Conservation (phyloP, 2,888 invertebrate species). For the Eristalis pertinax region DNA sequence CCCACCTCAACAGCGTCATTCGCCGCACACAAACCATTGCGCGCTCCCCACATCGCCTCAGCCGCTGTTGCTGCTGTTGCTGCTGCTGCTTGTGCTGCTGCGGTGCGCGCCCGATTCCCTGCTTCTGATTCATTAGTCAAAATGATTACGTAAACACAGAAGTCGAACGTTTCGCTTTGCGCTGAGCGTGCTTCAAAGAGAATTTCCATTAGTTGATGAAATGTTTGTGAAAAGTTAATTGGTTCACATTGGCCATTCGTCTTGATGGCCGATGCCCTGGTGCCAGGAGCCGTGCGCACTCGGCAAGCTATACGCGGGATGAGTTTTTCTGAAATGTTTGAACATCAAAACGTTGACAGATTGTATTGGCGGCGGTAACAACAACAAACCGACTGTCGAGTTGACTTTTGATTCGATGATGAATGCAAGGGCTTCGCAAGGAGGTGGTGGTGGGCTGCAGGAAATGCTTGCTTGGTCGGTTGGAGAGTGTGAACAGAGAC, state of each 20-base stretch:
- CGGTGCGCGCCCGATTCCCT: not conserved
- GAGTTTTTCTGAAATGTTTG: conserved; percentile 42
- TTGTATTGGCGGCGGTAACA: conserved; percentile 23
- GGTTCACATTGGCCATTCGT: conserved; percentile 67
- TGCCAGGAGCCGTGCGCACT: too few relatives aligned
- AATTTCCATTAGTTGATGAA: conserved; percentile 70
- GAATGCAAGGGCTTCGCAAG: conserved; percentile 9
- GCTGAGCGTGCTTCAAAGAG: conserved; percentile 56
- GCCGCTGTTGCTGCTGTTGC: not conserved
- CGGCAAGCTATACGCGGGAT: not conserved
- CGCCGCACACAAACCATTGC: not conserved
- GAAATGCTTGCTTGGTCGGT: not conserved
- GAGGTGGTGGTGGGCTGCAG: not conserved
- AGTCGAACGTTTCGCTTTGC: conserved; percentile 23
- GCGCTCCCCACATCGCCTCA: not conserved
- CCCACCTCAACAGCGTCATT: not conserved
- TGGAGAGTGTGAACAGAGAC: not conserved
- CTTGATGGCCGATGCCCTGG: not conserved
- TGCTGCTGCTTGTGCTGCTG: too few relatives aligned
- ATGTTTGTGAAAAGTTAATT: conserved; percentile 73
- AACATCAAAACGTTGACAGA: conserved; percentile 53
- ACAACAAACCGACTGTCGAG: conserved; percentile 5
- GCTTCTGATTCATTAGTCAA: not conserved
- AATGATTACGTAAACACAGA: conserved; percentile 62
- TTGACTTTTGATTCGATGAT: conserved; percentile 48